Evolutionary conservation across 2,888 invertebrate species (phyloP), one percentile per base, ranked within the genome.

Genomic region (Callyntrura sp.): DNA sequence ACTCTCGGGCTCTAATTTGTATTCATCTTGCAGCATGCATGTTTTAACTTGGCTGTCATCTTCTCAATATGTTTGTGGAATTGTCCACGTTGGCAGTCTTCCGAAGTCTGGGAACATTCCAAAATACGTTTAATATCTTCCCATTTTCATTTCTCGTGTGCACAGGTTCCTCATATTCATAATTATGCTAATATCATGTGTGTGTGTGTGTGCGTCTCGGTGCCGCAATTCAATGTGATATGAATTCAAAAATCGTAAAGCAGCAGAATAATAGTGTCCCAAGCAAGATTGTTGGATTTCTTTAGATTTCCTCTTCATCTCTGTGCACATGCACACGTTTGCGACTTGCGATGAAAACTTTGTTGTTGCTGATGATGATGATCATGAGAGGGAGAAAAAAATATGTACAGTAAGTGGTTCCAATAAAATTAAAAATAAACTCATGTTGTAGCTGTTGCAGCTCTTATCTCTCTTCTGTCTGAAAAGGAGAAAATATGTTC

Each of bases 381-480:
- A 55, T 55, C n/a, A 55, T n/a, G n/a, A 55, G 55, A n/a, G 17
- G 55, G 51, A 76, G 73, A 60, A 28, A 82, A 84, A 82, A 84
- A 57, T 76, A 23, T 76, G 76, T 76, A 76, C 14, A 76, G 76
- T 76, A 89, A 89, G 89, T 89, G 89, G 89, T 85, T 89, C 85
- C 70, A 89, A 89, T 89, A 89, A 89, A 89, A 89, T 89, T 89
- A 89, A 89, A 89, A 89, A 89, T 89, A 89, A 89, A 89, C 89
- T 76, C 60, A 23, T 43, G 17, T 8, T 43, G 11, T 23, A 28
- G 68, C 17, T 78, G 73, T 73, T 23, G 45, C 51, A 51, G 45
- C 55, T 35, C 35, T 35, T 35, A 35, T 2, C 35, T 35, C 35
- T 35, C 35, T 35, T 35, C 35, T 35, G 35, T 35, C 35, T 17